Percentiles rank a stretch among this genome's conserved stretches.
Conservation (phyloP, 2,113 vertebrate species). For the Calidris pygmaea region DNA sequence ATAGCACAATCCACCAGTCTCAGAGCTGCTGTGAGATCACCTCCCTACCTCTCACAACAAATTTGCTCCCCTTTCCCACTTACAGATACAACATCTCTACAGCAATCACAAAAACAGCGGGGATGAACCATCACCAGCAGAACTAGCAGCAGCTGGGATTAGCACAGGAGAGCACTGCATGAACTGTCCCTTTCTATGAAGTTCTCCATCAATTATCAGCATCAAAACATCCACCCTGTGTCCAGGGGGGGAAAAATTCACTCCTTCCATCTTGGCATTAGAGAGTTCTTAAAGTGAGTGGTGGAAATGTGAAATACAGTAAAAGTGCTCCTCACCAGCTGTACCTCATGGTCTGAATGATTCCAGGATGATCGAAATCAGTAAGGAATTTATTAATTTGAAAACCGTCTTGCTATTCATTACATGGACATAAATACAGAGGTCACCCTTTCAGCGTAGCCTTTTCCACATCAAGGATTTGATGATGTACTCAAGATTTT, state of each 20-base stretch:
- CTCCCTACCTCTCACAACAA: not conserved
- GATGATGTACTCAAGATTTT: not conserved
- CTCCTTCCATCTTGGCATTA: not conserved
- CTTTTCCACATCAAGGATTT: not conserved
- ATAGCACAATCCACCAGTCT: not conserved
- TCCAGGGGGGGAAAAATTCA: not conserved
- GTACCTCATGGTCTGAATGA: not conserved
- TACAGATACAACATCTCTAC: not conserved
- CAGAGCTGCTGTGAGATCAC: not conserved
- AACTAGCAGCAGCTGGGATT: not conserved
- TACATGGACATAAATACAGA: not conserved
- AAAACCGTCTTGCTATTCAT: not conserved
- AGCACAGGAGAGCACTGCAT: not conserved
- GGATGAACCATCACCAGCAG: not conserved
- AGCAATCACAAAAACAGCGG: not conserved
- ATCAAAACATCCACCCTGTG: not conserved
- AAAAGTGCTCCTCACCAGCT: not conserved
- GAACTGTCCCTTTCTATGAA: not conserved
- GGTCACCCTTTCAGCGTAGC: rapidly evolving
- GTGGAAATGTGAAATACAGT: not conserved
- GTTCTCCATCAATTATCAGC: not conserved
- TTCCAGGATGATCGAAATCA: not conserved
- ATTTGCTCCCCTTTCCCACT: not conserved
- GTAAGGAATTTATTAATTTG: not conserved
- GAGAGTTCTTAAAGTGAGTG: not conserved